These are phyloP conservation scores for Caenorhabditis elegans DNA, from an alignment of 1,140 invertebrate species.

Conservation along the genomic window WBcel235 BX284605.5:2767001-2767500, in stretches of 20 bases:
- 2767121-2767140: slow-evolving; percentile 34
- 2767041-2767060: slow-evolving; percentile 49
- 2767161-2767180: slow-evolving; percentile 39
- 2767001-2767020: slow-evolving; percentile 34
- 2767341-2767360: slow-evolving; percentile 77
- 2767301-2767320: slow-evolving; percentile 23
- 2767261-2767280: slow-evolving; percentile 43
- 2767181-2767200: slow-evolving; percentile 55
- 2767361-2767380: slow-evolving; percentile 75
- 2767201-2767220: slow-evolving; percentile 50
- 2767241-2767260: slow-evolving; percentile 48
- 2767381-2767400: slow-evolving; percentile 76
- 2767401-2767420: slow-evolving; percentile 82
- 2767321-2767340: slow-evolving; percentile 48
- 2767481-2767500: not conserved
- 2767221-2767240: slow-evolving; percentile 44
- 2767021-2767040: slow-evolving; percentile 56
- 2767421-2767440: slow-evolving; percentile 67
- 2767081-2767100: slow-evolving; percentile 51
- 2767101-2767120: slow-evolving; percentile 48
- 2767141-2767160: not conserved
- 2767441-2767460: not conserved
- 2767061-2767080: slow-evolving; percentile 36
- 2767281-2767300: slow-evolving; percentile 20
- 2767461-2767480: not conserved